Evolutionary conservation across 2,113 vertebrate species (phyloP), one percentile per base, ranked within the genome.

Genomic region (Trochalopteron elliotii): DNA sequence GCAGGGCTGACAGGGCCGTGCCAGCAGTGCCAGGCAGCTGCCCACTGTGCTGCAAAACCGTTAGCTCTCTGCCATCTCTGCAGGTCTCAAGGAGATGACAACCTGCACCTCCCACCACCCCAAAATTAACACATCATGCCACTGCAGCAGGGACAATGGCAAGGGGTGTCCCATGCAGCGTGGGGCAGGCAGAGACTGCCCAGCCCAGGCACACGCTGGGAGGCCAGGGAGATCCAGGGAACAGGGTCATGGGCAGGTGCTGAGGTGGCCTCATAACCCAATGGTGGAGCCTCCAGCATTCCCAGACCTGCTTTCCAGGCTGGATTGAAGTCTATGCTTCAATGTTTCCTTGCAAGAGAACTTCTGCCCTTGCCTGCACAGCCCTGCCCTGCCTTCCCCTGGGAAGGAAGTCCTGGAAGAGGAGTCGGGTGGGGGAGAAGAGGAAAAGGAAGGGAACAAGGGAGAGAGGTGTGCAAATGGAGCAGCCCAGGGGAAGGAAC

Each of bases 361-460:
- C 31, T 49, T 55, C 52, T 80, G 35, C 19, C 52, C 12, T 78
- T 74, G 35, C 22, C 23, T 37, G 52, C 40, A 33, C 13, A 33
- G 30, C 19, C 47, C 59, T 86, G n/a, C n/a, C 18, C 8, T 44
- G 10, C 47, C 45, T 35, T 53, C 18, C 31, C 15, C 3, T 1
- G 7, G 10, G 25, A 72, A 57, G 59, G 35, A 89, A 70, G 57
- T 37, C 27, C 37, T 5, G 7, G 27, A 75, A 45, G 31, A 76
- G 21, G 12, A 71, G 31, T 22, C 0, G 0, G 24, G 9, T 2
- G 1, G 6, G 31, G 31, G 28, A 68, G 44, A 63, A 45, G n/a
- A 2, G 2, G 28, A 35, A 72, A 61, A 35, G 25, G 28, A 50
- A 53, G 12, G 37, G 25, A 61, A 22, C 9, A 35, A 37, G 27